Evolutionary conservation across 2,113 vertebrate genomes (phyloP).

Genomic region (Potamarius usumacintae): DNA sequence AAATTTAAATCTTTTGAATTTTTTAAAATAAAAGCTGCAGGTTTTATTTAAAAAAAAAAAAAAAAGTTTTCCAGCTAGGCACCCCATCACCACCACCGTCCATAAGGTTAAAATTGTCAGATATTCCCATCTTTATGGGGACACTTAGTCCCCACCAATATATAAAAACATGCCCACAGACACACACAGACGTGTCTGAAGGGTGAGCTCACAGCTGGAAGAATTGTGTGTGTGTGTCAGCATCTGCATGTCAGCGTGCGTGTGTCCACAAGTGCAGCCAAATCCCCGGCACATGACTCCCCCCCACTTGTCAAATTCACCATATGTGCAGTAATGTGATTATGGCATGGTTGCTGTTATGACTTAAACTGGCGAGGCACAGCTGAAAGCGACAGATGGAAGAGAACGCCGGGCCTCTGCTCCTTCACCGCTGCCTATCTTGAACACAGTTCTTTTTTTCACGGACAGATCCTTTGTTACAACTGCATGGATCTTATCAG

Average conservation of each 20-base stretch:
- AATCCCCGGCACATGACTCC: conserved; percentile 94
- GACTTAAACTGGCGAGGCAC: conserved; percentile 96
- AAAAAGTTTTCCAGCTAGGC: neutral
- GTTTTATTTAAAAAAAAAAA: neutral
- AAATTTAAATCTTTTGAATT: neutral
- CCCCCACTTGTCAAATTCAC: conserved; percentile 89
- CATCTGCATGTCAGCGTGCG: conserved; percentile 8
- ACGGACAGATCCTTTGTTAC: conserved; percentile 57
- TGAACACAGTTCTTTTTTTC: conserved; percentile 54
- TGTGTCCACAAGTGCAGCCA: conserved; percentile 77
- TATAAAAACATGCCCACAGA: conserved; percentile 3
- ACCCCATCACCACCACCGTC: no score
- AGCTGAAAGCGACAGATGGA: conserved; percentile 57
- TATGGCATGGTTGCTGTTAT: conserved; percentile 98
- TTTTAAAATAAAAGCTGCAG: neutral
- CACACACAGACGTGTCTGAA: conserved; percentile 53
- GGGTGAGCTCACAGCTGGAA: conserved; percentile 93
- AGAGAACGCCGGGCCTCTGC: neutral
- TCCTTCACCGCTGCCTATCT: conserved; percentile 23
- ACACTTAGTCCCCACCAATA: neutral
- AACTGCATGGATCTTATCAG: conserved; percentile 67
- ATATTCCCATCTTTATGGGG: neutral
- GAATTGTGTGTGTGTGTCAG: conserved; percentile 65
- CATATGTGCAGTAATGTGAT: conserved; percentile 97
- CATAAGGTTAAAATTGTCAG: neutral